These are phyloP conservation scores for Drosophila infuscata DNA, from an alignment of 2,888 invertebrate genomes.

Conservation along the genomic window DNA sequence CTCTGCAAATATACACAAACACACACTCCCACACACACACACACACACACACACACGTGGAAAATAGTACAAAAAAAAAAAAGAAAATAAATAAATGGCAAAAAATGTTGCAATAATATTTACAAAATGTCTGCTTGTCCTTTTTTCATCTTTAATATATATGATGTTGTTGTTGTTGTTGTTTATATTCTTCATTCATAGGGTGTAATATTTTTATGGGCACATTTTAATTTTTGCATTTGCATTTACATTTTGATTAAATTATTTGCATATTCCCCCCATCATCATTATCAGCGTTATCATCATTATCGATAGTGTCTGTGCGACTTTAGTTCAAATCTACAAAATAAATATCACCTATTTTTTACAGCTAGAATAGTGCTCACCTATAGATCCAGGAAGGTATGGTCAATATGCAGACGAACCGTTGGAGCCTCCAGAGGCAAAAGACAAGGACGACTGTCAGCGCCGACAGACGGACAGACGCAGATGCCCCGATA, in stretches of 20 bases:
- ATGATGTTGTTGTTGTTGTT: not conserved
- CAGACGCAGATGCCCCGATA: constrained; percentile 34
- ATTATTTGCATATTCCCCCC: constrained; percentile 65
- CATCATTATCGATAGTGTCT: constrained; percentile 3
- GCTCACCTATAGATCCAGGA: constrained; percentile 25
- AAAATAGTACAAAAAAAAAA: constrained; percentile 52
- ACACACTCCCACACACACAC: constrained; percentile 12
- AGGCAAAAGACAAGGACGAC: constrained; percentile 2
- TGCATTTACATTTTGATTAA: constrained; percentile 79
- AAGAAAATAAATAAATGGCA: constrained; percentile 48
- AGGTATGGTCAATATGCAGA: constrained; percentile 19
- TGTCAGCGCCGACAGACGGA: constrained; percentile 10
- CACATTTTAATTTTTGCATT: constrained; percentile 69
- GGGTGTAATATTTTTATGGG: constrained; percentile 61
- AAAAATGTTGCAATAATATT: constrained; percentile 74
- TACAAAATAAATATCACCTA: constrained; percentile 11
- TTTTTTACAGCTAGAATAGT: not conserved
- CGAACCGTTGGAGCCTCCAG: constrained; percentile 6
- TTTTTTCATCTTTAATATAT: constrained; percentile 27
- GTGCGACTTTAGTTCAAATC: not conserved
- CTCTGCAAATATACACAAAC: constrained; percentile 22
- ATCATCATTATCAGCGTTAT: constrained; percentile 18
- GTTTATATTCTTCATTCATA: constrained; percentile 5
- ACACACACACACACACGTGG: constrained; percentile 5
- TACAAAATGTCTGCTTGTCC: constrained; percentile 75